These are phyloP conservation scores for Hippopotamus amphibius DNA, from an alignment of 2,113 vertebrate species.

Conservation along the genomic window DNA sequence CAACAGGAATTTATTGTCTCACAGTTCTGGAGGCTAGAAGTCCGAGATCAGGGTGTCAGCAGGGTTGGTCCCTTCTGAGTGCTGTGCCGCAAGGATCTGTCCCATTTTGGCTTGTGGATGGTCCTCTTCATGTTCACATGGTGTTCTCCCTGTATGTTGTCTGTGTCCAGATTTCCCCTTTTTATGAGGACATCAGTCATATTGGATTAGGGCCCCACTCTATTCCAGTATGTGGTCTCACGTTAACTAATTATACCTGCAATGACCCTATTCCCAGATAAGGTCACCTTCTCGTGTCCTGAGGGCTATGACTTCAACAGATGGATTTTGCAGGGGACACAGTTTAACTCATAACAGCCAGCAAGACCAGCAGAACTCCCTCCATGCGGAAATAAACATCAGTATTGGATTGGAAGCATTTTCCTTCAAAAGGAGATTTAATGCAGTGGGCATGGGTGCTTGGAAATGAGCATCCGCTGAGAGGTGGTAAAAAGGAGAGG, in stretches of 20 bases:
- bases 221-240: neutral
- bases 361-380: neutral
- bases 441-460: neutral
- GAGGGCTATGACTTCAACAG: neutral
- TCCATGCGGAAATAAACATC: neutral
- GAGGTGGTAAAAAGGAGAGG: neutral
- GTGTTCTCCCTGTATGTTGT: neutral
- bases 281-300: neutral
- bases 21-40: neutral
- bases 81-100: neutral
- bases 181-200: slow-evolving; percentile 25
- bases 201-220: neutral
- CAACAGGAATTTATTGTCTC: neutral
- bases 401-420: neutral
- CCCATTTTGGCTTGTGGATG: neutral
- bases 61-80: neutral
- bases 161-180: neutral
- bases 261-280: neutral
- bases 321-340: neutral
- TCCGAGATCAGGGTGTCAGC: neutral
- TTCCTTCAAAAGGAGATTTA: neutral
- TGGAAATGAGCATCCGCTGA: neutral
- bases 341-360: neutral
- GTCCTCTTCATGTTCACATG: neutral
- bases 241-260: neutral